Evolutionary conservation across 2,113 vertebrate genomes (phyloP), one percentile per base, ranked within the genome.

Genomic region (Amphiprion ocellaris): DNA sequence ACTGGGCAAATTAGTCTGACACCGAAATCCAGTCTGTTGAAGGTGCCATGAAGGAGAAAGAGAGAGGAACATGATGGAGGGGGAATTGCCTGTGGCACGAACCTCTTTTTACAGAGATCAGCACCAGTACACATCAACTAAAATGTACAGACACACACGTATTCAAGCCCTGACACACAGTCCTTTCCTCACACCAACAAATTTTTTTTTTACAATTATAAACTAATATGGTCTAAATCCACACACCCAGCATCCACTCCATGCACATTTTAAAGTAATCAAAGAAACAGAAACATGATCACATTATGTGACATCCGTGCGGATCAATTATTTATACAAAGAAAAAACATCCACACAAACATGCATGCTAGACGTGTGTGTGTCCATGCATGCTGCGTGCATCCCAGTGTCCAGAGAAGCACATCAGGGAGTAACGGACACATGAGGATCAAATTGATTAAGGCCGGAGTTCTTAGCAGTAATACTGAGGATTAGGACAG

Each of bases 301-400:
- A 17, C 62, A 69, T 67, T 37, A 58, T 82, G 73, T 83, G 79
- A 86, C 79, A 80, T 86, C 82, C 28, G 49, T 24, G 50, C 54
- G 72, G 17, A 85, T 90, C 61, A 90, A 91, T 90, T 89, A 93
- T 90, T 91, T 76, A 90, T 85, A 63, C 6, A 23, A 58, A 39
- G 61, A 63, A 49, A 24, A 39, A 77, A 75, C 72, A 86, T 60
- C 17, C 44, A 78, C 62, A 82, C 59, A 69, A 72, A 69, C 64
- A 80, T 61, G 61, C 61, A 60, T 41, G 14, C n/a, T 24, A 41
- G 50, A 55, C 21, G 44, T 9, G 61, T 59, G 52, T 71, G 74
- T 37, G 60, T 5, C 15, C 10, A n/a, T 49, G 4, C 33, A 21
- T 19, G 2, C 64, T 63, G 53, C 52, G 12, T 78, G 76, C 30